Conservation (phyloP, 2,888 invertebrate genomes). For the Brachyptera risi region DNA sequence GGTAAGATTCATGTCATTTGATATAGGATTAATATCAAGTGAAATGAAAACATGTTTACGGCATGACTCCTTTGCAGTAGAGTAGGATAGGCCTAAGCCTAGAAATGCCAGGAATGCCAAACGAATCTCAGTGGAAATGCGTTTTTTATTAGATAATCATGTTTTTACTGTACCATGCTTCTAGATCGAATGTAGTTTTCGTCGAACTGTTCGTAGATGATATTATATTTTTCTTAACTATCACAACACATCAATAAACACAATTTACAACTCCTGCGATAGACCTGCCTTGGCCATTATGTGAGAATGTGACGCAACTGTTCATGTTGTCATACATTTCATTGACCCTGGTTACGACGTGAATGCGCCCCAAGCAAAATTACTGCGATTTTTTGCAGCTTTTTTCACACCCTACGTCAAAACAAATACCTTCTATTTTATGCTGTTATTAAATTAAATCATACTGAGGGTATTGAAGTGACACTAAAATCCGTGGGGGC, state of each 20-base stretch:
- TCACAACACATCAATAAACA: constrained; percentile 24
- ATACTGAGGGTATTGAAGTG: too few relatives aligned
- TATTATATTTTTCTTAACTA: constrained; percentile 14
- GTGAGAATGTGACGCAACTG: constrained; percentile 29
- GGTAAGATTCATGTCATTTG: too few relatives aligned
- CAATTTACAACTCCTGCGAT: constrained; percentile 25
- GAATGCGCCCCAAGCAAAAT: constrained; percentile 29
- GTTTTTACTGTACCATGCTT: constrained; percentile 12
- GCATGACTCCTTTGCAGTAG: constrained; percentile 14
- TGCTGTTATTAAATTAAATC: too few relatives aligned
- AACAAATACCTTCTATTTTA: too few relatives aligned
- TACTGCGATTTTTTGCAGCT: constrained; percentile 11
- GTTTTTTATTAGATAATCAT: background rate
- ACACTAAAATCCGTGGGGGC: too few relatives aligned
- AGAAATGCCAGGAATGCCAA: constrained; percentile 15
- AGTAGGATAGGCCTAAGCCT: background rate
- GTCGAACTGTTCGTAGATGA: background rate
- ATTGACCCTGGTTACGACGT: constrained; percentile 28
- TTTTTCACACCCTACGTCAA: constrained; percentile 1
- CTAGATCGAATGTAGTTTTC: background rate
- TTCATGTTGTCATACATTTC: constrained; percentile 29
- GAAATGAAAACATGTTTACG: constrained; percentile 18
- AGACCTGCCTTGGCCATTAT: too few relatives aligned
- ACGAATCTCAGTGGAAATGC: background rate
- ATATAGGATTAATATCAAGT: too few relatives aligned